phyloP scores from a whole-genome alignment of 2,888 invertebrate genomes.

The Desoria tigrina region DNA sequence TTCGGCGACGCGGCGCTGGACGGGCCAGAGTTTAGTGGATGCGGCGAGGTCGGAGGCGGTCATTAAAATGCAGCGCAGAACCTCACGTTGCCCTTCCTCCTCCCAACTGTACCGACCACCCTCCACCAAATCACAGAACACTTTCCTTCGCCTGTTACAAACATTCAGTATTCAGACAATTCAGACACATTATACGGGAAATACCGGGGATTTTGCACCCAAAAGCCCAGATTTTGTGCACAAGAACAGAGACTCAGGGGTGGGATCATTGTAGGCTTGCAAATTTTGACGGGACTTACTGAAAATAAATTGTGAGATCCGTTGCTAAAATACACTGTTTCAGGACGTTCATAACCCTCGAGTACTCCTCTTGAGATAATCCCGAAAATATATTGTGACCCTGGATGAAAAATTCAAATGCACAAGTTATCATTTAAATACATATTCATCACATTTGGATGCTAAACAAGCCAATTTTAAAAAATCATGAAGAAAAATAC shows the following conservation, averaged over 20 bases:
- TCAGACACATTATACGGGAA: too few species aligned
- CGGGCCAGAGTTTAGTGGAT: slow-evolving; percentile 64
- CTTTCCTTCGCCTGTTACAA: slow-evolving; percentile 58
- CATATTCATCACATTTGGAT: slow-evolving; percentile 4
- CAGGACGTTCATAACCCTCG: slow-evolving; percentile 60
- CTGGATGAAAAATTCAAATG: slow-evolving; percentile 53
- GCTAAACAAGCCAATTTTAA: too few species aligned
- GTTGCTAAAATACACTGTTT: slow-evolving; percentile 62
- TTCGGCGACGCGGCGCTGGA: slow-evolving; percentile 71
- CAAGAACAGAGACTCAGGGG: too few species aligned
- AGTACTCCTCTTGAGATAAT: slow-evolving; percentile 60
- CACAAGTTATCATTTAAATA: neutral
- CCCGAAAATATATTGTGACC: slow-evolving; percentile 61
- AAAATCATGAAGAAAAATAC: too few species aligned
- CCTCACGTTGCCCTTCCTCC: slow-evolving; percentile 57
- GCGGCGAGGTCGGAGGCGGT: slow-evolving; percentile 64
- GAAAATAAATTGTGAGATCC: slow-evolving; percentile 61
- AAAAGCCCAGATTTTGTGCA: too few species aligned
- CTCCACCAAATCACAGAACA: slow-evolving; percentile 60
- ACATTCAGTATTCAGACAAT: neutral
- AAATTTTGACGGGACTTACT: too few species aligned
- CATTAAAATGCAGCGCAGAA: slow-evolving; percentile 62
- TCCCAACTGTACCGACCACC: slow-evolving; percentile 58
- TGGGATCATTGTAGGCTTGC: too few species aligned
- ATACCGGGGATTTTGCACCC: too few species aligned